Evolutionary conservation across 2,113 vertebrate genomes (phyloP), one percentile per base, ranked within the genome.

Genomic region (Baryphthengus martii): DNA sequence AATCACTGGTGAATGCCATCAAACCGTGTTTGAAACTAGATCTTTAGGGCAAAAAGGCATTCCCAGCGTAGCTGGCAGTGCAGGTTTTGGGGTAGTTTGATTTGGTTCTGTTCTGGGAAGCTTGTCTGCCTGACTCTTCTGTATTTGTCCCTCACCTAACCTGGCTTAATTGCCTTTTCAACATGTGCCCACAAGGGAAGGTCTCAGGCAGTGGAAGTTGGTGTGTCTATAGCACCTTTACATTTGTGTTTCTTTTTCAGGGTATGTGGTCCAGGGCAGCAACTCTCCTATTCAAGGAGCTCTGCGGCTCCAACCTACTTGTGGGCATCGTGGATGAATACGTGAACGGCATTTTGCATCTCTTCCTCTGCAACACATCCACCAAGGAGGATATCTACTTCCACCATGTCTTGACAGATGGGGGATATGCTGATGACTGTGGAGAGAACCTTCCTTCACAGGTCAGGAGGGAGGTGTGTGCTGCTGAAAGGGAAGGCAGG

Each of bases 301-400:
- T 99, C 49, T 99, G 99, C 96, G 94, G 47, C 31, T 95, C 98
- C 67, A 98, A 98, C 92, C 96, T 98, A 1, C 95, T 99, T 28
- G 99, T 99, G 84, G 99, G 98, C 4, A 95, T 98, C 2, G 96
- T 99, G 72, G 97, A 99, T 95, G 96, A 98, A 90, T 99, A 99
- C 45, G 95, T 96, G 18, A 93, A 98, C 11, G 98, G 98, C 23
- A 88, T 99, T 78, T 97, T 99, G 93, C 97, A 98, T 71, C 97
- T 99, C 63, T 99, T 98, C 89, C 97, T 99, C 80, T 99, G 99
- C 91, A 99, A 99, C 96, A 99, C 99, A 0, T 97, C 97, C 84
- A 98, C 99, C 6, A 91, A 98, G 28, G 82, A 98, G 18, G 99
- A 99, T 42, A 4, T 99, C 85, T 99, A 99, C 89, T 93, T 99